Conservation (phyloP, 2,888 invertebrate genomes). For the Rotaria macrura region DNA sequence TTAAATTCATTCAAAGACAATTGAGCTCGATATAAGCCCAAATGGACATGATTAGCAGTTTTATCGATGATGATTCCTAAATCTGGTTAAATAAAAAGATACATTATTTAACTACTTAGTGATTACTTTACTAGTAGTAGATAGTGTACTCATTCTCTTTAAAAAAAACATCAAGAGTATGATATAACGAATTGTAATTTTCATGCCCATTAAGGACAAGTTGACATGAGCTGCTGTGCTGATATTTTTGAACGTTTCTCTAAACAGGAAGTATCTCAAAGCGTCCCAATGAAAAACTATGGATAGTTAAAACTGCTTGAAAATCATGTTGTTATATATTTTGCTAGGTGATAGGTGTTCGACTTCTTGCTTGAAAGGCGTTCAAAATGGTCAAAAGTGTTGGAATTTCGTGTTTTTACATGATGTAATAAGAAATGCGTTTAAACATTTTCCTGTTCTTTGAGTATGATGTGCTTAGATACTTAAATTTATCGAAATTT, state of each 20-base stretch:
- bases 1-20: background rate
- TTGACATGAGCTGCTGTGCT: background rate
- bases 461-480: too few relatives aligned
- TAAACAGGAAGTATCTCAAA: too few relatives aligned
- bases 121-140: background rate
- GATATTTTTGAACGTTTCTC: background rate
- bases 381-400: too few relatives aligned
- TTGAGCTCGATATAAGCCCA: background rate
- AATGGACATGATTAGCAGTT: background rate
- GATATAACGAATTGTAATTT: background rate
- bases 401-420: too few relatives aligned
- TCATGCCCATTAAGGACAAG: background rate
- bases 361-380: too few relatives aligned
- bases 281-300: too few relatives aligned
- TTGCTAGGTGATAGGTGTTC: too few relatives aligned
- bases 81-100: background rate
- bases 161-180: background rate
- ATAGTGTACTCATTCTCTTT: background rate
- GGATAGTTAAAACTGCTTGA: too few relatives aligned
- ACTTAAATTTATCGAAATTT: too few relatives aligned
- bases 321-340: too few relatives aligned
- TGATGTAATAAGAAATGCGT: too few relatives aligned
- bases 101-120: background rate
- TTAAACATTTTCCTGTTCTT: too few relatives aligned
- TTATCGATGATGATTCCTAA: background rate